phyloP scores from a whole-genome alignment of 1,140 invertebrate genomes.

The Listronotus bonariensis region DNA sequence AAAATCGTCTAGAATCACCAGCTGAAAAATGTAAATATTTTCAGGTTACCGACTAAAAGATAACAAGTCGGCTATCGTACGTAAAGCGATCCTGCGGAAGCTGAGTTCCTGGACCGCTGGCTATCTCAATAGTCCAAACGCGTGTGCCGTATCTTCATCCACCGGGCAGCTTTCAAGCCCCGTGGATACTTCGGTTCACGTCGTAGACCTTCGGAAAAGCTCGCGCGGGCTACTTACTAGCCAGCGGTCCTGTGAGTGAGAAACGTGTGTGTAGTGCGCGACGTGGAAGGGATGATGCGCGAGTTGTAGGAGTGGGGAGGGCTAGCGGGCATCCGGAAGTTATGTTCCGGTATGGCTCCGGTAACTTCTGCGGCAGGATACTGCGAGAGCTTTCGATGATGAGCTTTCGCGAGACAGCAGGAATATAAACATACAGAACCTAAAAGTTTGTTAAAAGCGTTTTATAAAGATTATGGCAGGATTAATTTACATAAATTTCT shows the following conservation, averaged over 20 bases:
- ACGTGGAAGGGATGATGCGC: conserved; percentile 50
- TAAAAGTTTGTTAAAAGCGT: neutral
- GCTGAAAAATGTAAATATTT: neutral
- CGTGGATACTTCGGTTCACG: conserved; percentile 38
- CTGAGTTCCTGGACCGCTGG: conserved; percentile 50
- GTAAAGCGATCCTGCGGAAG: conserved; percentile 26
- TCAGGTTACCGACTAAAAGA: conserved; percentile 1
- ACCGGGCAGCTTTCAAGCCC: conserved; percentile 48
- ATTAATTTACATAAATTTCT: too few relatives aligned
- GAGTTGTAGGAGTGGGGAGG: conserved; percentile 44
- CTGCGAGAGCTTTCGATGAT: conserved; percentile 3
- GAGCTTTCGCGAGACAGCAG: conserved; percentile 1
- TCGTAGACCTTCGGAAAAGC: conserved; percentile 42
- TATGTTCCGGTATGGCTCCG: conserved; percentile 46
- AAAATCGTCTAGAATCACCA: neutral
- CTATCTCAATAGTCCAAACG: conserved; percentile 54
- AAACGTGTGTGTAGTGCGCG: conserved; percentile 33
- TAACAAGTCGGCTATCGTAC: conserved; percentile 19
- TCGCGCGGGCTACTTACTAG: conserved; percentile 53
- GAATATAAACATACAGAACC: neutral
- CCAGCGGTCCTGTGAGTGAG: conserved; percentile 48
- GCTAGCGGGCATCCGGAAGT: conserved; percentile 47
- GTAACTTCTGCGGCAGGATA: conserved; percentile 24
- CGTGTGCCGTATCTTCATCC: conserved; percentile 50
- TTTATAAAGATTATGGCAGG: too few relatives aligned